A percentile compares a stretch with the other conserved stretches of the same genome.
Conservation (phyloP, 2,113 vertebrate genomes). For the Athene cunicularia region DNA sequence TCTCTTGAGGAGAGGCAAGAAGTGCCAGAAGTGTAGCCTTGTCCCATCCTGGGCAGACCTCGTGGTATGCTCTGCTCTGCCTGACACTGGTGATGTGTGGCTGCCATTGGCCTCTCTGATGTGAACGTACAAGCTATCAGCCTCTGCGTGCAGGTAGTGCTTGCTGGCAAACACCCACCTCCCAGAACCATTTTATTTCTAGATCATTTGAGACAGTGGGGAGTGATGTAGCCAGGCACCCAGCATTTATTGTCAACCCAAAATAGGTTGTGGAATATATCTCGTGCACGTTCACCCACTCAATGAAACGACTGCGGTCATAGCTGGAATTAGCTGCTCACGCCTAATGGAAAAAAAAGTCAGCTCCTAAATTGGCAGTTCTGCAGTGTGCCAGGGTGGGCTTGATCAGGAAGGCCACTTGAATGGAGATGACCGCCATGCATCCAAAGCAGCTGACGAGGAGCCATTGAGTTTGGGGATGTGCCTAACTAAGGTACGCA, state of each 20-base stretch:
- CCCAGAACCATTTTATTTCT: neutral
- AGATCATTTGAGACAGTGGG: neutral
- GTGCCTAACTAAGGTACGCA: constrained; percentile 38
- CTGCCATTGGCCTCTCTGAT: neutral
- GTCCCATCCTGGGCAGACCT: neutral
- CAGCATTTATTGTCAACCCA: neutral
- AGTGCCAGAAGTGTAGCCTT: neutral
- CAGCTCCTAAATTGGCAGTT: constrained; percentile 30
- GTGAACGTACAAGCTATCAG: neutral
- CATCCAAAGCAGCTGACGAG: constrained; percentile 36
- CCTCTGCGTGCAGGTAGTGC: neutral
- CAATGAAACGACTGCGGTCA: neutral
- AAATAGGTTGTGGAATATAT: constrained; percentile 43
- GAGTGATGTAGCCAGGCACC: neutral
- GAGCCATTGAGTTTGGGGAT: constrained; percentile 10
- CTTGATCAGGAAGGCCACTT: neutral
- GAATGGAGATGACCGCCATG: neutral
- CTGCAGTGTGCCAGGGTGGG: neutral
- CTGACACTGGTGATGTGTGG: fast-evolving
- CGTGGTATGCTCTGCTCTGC: neutral
- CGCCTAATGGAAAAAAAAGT: constrained; percentile 35
- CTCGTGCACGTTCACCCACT: neutral
- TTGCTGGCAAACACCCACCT: neutral
- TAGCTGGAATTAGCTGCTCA: constrained; percentile 55
- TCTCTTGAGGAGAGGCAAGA: neutral